Evolutionary conservation across 2,797 vertebrate species (phyloP).

Genomic region (Diglossa cyanea): DNA sequence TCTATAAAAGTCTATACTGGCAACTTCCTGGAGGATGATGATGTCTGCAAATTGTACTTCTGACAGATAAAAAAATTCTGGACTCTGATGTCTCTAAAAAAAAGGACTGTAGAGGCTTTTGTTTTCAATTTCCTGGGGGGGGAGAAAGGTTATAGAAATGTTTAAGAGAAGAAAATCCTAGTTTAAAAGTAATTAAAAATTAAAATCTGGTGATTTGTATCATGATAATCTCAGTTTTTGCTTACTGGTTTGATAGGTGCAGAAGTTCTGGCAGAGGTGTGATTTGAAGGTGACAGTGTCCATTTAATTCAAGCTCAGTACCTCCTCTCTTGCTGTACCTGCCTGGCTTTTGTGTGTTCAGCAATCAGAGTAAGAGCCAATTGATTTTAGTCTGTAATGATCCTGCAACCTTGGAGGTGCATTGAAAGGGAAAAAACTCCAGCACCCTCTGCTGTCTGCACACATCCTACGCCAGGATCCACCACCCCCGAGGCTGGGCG

Average conservation of each 20-base stretch:
- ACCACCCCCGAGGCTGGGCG: not conserved
- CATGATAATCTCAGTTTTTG: not conserved
- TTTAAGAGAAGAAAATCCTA: not conserved
- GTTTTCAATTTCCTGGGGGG: not conserved
- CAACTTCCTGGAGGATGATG: not conserved
- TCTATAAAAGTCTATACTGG: not conserved
- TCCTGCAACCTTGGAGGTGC: conserved; percentile 18
- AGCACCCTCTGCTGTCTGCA: conserved; percentile 65
- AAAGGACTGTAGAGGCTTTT: not conserved
- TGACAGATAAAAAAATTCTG: not conserved
- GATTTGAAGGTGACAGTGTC: conserved; percentile 8
- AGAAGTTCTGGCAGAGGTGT: not conserved
- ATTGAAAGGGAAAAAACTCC: conserved; percentile 61
- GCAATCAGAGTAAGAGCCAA: conserved; percentile 49
- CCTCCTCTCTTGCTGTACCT: conserved; percentile 17
- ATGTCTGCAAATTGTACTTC: not conserved
- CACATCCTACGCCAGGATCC: conserved; percentile 21
- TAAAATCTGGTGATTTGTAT: not conserved
- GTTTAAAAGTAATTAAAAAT: not conserved
- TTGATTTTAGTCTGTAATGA: conserved; percentile 1
- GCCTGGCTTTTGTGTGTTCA: conserved; percentile 9
- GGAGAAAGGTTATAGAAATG: not conserved
- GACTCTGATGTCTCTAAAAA: not conserved
- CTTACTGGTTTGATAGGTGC: not conserved
- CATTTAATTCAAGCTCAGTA: not conserved